Conservation (phyloP, 2,888 invertebrate species). For the Pyrrhosoma nymphula region DNA sequence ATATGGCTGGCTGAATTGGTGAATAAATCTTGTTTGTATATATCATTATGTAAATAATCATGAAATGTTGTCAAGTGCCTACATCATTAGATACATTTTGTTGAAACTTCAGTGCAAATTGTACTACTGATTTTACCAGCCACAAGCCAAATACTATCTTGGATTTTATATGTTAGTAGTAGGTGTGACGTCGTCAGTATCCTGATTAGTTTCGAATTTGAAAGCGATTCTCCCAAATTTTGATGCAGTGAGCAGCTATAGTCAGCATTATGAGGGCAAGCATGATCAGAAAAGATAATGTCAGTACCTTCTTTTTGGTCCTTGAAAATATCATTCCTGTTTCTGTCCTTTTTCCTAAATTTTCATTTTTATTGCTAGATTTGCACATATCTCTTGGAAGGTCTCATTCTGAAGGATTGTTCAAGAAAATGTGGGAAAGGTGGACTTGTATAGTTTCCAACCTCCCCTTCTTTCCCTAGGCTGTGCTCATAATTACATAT, state of each 20-base stretch:
- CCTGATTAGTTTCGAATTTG: not conserved
- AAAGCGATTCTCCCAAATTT: not conserved
- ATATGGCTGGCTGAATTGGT: slow-evolving; percentile 31
- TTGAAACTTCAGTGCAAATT: not conserved
- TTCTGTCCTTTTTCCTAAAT: not conserved
- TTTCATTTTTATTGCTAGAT: not conserved
- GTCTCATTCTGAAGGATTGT: not conserved
- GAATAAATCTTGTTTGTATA: slow-evolving; percentile 47
- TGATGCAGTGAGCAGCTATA: not conserved
- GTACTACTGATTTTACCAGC: not conserved
- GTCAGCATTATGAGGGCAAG: not conserved
- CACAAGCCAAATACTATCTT: slow-evolving; percentile 6
- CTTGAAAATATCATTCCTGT: not conserved
- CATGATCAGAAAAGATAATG: not conserved
- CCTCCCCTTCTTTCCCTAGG: not conserved
- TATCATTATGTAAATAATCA: slow-evolving; percentile 55
- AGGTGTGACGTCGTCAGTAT: not conserved
- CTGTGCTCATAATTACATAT: not conserved
- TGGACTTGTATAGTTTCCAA: not conserved
- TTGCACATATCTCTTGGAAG: not conserved
- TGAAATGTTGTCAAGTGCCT: slow-evolving; percentile 61
- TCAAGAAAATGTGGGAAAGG: not conserved
- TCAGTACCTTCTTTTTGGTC: not conserved
- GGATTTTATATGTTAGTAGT: slow-evolving; percentile 8
- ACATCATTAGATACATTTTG: slow-evolving; percentile 35